A percentile compares a stretch with the other conserved stretches of the same genome.
Evolutionary conservation across 1,140 invertebrate species (phyloP).

Genomic region (Psilanteris sp.): DNA sequence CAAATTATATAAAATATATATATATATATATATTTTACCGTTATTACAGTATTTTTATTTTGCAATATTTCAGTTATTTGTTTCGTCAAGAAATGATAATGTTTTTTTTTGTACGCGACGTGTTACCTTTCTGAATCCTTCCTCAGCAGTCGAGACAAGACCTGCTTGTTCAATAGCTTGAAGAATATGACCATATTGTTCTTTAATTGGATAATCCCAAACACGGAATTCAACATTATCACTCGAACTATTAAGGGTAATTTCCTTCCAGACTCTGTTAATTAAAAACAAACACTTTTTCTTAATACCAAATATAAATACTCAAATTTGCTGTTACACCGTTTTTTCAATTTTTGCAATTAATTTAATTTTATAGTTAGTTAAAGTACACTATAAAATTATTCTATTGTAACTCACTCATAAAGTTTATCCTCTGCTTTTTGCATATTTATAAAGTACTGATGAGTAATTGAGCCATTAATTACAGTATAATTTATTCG

Average conservation of each 20-base stretch:
- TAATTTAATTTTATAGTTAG: slow-evolving; percentile 1
- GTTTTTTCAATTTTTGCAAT: too few relatives aligned
- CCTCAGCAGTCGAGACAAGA: slow-evolving; percentile 84
- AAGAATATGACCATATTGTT: slow-evolving; percentile 93
- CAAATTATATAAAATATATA: too few relatives aligned
- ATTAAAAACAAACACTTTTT: too few relatives aligned
- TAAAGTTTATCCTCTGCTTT: slow-evolving; percentile 93
- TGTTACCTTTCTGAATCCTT: slow-evolving; percentile 86
- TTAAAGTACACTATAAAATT: not conserved
- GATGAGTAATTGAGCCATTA: slow-evolving; percentile 86
- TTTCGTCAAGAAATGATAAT: too few relatives aligned
- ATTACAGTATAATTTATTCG: slow-evolving; percentile 96
- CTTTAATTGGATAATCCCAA: slow-evolving; percentile 95
- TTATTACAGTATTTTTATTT: slow-evolving; percentile 2
- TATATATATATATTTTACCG: too few relatives aligned
- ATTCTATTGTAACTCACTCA: slow-evolving; percentile 80
- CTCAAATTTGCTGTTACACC: too few relatives aligned
- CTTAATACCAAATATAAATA: too few relatives aligned
- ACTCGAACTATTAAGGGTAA: slow-evolving; percentile 88
- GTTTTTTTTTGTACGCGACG: too few relatives aligned
- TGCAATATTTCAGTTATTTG: not conserved
- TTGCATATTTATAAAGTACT: slow-evolving; percentile 96
- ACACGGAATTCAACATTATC: slow-evolving; percentile 89
- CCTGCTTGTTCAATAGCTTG: slow-evolving; percentile 89
- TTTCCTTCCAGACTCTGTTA: slow-evolving; percentile 91